Percentiles rank a stretch among this genome's conserved stretches.
phyloP scores from a whole-genome alignment of 2,888 invertebrate genomes.

The Dicycla oo region DNA sequence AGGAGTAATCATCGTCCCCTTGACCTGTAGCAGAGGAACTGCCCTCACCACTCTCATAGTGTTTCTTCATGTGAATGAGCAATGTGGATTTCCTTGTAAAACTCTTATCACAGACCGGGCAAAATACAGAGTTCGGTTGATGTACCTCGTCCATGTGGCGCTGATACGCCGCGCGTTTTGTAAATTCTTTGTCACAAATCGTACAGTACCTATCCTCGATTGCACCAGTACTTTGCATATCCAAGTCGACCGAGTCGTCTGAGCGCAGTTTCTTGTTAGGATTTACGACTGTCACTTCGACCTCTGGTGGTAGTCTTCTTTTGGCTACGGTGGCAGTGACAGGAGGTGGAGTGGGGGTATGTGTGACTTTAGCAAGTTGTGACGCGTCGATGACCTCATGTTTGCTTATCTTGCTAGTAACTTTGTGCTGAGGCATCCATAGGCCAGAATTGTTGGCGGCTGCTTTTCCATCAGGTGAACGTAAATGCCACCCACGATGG shows the following conservation, averaged over 20 bases:
- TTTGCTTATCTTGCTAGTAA: constrained; percentile 88
- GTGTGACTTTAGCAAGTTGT: constrained; percentile 77
- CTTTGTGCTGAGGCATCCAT: constrained; percentile 90
- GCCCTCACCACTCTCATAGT: constrained; percentile 87
- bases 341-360: constrained; percentile 61
- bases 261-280: constrained; percentile 87
- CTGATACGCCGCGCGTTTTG: constrained; percentile 90
- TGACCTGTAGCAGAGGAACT: constrained; percentile 75
- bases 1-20: constrained; percentile 85
- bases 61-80: constrained; percentile 91
- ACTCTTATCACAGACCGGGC: constrained; percentile 91
- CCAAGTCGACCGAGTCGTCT: constrained; percentile 84
- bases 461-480: constrained; percentile 90
- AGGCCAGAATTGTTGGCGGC: constrained; percentile 88
- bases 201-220: constrained; percentile 90
- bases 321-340: constrained; percentile 76
- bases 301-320: constrained; percentile 86
- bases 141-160: constrained; percentile 91
- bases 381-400: constrained; percentile 85
- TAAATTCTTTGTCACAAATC: constrained; percentile 91
- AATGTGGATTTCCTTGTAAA: constrained; percentile 92
- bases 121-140: constrained; percentile 89
- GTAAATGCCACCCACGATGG: constrained; percentile 92
- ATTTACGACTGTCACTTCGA: constrained; percentile 88
- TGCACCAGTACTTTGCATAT: constrained; percentile 83